Percentiles rank a stretch among this genome's conserved stretches.
phyloP scores from a whole-genome alignment of 35 echinoderm and acorn worm genomes.

The Eucidaris tribuloides region DNA sequence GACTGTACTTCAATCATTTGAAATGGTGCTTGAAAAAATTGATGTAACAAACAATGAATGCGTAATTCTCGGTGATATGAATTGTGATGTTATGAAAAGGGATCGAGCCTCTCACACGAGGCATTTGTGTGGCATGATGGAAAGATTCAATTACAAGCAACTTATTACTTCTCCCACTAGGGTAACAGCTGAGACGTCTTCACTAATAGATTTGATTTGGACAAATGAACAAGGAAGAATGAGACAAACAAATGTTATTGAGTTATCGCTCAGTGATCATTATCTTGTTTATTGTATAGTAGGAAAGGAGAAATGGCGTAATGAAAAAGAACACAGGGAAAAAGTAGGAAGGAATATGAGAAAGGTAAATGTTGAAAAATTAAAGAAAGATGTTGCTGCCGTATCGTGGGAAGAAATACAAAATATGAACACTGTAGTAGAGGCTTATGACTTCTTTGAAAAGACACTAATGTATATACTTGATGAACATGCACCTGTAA shows the following conservation, averaged over 20 bases:
- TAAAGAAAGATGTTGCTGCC: not conserved
- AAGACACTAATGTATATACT: not conserved
- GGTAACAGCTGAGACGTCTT: not conserved
- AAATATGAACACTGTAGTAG: not conserved
- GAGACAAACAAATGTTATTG: not conserved
- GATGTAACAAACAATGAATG: not conserved
- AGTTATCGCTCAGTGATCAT: not conserved
- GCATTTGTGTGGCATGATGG: not conserved
- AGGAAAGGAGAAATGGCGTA: not conserved
- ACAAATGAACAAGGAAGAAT: not conserved
- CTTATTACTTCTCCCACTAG: not conserved
- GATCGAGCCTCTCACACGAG: not conserved
- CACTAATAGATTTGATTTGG: not conserved
- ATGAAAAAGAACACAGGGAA: not conserved
- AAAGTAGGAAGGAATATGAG: conserved; percentile 7
- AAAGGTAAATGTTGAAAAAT: not conserved
- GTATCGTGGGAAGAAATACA: not conserved
- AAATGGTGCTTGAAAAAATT: not conserved
- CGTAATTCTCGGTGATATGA: conserved; percentile 5
- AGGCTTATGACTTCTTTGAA: not conserved
- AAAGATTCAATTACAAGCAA: not conserved
- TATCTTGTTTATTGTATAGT: not conserved
- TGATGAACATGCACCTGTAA: not conserved
- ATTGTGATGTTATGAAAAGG: not conserved
- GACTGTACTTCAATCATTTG: not conserved